Conservation (phyloP, 2,888 invertebrate species). For the Octodonta nipae region DNA sequence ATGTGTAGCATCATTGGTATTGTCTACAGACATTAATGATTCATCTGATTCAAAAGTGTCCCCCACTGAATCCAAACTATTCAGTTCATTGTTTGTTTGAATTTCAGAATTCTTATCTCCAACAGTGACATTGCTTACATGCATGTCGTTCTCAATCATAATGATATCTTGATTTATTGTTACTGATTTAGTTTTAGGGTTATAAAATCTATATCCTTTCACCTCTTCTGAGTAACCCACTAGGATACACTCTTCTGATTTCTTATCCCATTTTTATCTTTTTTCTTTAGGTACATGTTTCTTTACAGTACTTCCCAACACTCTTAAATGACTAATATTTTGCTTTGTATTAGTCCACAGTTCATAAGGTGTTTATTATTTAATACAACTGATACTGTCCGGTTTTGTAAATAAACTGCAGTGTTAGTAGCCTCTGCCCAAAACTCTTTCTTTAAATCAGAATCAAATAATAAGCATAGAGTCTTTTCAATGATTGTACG, state of each 20-base stretch:
- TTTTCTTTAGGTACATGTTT: constrained; percentile 23
- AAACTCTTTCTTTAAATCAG: constrained; percentile 15
- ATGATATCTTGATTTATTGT: constrained; percentile 9
- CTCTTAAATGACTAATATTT: constrained; percentile 20
- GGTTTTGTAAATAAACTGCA: constrained; percentile 18
- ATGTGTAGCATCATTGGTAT: not conserved
- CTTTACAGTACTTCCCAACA: constrained; percentile 23
- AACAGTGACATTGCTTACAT: too few relatives aligned
- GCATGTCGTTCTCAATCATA: constrained; percentile 8
- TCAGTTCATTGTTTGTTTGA: not conserved
- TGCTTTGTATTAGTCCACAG: constrained; percentile 22
- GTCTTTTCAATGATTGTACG: constrained; percentile 18
- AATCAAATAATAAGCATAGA: constrained; percentile 19
- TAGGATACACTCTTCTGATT: constrained; percentile 16
- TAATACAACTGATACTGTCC: constrained; percentile 8
- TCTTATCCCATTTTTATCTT: constrained; percentile 22
- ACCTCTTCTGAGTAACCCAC: constrained; percentile 19
- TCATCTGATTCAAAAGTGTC: not conserved
- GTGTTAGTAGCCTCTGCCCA: constrained; percentile 21
- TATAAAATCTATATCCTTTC: constrained; percentile 18
- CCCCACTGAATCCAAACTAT: constrained; percentile 10
- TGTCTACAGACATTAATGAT: not conserved
- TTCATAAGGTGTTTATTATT: constrained; percentile 23
- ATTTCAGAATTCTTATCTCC: not conserved
- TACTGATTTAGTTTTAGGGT: constrained; percentile 8